A percentile compares a stretch with the other conserved stretches of the same genome.
phyloP scores from a whole-genome alignment of 1,140 invertebrate genomes.

The Drosophila leontia region DNA sequence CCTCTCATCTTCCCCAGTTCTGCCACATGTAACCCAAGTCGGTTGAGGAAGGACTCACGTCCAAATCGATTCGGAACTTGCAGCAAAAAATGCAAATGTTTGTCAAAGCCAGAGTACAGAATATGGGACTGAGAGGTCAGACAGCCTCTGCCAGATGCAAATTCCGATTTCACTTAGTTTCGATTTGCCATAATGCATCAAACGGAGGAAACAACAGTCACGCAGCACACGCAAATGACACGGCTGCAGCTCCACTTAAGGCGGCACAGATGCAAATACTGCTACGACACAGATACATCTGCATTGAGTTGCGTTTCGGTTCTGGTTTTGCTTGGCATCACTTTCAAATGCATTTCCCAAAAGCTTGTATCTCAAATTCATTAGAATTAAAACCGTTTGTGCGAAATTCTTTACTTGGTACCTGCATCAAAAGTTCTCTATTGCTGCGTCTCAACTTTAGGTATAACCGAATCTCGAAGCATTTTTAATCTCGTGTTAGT shows the following conservation, averaged over 20 bases:
- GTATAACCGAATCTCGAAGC: too few species aligned
- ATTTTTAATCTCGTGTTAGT: too few species aligned
- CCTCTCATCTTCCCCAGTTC: constrained; percentile 4
- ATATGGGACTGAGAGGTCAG: constrained; percentile 20
- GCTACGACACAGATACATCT: constrained; percentile 5
- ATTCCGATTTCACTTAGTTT: constrained; percentile 57
- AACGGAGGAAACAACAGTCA: constrained; percentile 22
- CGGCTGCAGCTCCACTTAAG: constrained; percentile 24
- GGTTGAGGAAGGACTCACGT: constrained; percentile 18
- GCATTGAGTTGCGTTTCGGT: constrained; percentile 13
- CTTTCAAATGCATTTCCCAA: constrained; percentile 19
- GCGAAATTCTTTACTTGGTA: background rate
- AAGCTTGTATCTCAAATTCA: constrained; percentile 12
- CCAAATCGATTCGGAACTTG: constrained; percentile 67
- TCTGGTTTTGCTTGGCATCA: background rate
- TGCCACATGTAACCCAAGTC: constrained; percentile 35
- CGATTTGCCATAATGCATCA: constrained; percentile 61
- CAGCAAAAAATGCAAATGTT: constrained; percentile 71
- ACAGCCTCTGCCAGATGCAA: constrained; percentile 32
- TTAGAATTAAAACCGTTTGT: background rate
- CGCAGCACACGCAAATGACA: constrained; percentile 37
- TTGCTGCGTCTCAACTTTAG: too few species aligned
- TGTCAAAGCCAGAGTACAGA: background rate
- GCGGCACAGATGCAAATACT: constrained; percentile 19
- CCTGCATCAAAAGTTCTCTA: too few species aligned